Conservation (phyloP, 2,888 invertebrate genomes). For the Baccha elongata region DNA sequence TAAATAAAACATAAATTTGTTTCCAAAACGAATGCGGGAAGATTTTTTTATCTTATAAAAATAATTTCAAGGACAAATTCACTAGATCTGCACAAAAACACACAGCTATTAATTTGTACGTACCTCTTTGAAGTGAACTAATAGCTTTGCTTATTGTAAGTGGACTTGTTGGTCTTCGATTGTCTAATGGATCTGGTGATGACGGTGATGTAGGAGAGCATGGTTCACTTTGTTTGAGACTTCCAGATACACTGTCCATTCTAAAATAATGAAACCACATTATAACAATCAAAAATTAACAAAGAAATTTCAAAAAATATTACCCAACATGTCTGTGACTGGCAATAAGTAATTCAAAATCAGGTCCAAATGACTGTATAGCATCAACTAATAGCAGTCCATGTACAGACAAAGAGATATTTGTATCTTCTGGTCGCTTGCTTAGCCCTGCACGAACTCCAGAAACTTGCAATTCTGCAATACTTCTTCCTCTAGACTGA, state of each 20-base stretch:
- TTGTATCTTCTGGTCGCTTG: constrained; percentile 89
- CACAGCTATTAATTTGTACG: constrained; percentile 10
- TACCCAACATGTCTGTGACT: constrained; percentile 94
- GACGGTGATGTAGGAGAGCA: constrained; percentile 93
- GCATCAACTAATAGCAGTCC: constrained; percentile 96
- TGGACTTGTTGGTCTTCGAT: constrained; percentile 83
- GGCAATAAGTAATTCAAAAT: constrained; percentile 96
- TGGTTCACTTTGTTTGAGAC: constrained; percentile 95
- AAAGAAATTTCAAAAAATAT: background rate
- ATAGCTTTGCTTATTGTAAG: constrained; percentile 85
- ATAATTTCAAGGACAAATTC: background rate
- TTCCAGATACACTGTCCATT: constrained; percentile 97
- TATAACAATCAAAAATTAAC: background rate
- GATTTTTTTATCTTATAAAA: too few species aligned
- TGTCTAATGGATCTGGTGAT: constrained; percentile 85
- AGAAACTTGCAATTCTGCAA: constrained; percentile 96
- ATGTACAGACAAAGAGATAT: constrained; percentile 93
- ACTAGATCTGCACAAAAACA: background rate
- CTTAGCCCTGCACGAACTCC: constrained; percentile 91
- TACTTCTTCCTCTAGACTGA: constrained; percentile 93
- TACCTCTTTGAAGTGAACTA: constrained; percentile 82
- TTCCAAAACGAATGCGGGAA: too few species aligned
- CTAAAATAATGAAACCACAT: constrained; percentile 82
- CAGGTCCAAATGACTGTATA: constrained; percentile 96
- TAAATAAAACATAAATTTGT: too few species aligned